Conservation (phyloP, 2,113 vertebrate species). For the Pseudolaguvia tuberculata region DNA sequence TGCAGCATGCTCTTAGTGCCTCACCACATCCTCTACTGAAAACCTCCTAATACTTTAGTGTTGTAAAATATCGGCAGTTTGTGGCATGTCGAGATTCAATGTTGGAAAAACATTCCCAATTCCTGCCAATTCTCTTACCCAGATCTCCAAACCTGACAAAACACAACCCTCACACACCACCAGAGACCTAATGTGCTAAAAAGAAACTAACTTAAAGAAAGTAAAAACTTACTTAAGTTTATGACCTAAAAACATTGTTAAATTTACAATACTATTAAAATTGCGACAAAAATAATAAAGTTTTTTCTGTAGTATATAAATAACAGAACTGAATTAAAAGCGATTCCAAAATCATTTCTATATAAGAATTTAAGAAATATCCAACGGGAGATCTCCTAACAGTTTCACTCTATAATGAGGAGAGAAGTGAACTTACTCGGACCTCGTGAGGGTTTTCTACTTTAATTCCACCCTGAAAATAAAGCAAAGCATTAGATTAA, state of each 20-base stretch:
- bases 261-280: no score
- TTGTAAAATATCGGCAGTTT: background rate
- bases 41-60: background rate
- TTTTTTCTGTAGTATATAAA: no score
- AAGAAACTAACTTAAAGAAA: no score
- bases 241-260: no score
- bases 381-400: background rate
- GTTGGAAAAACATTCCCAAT: background rate
- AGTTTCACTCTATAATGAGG: background rate
- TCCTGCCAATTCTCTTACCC: background rate
- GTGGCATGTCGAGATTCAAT: background rate
- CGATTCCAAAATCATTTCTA: no score
- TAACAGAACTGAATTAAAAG: no score
- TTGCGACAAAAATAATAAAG: no score
- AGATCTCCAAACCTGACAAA: background rate
- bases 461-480: constrained; percentile 79
- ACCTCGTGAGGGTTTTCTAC: constrained; percentile 82
- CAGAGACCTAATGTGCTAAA: background rate
- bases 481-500: background rate
- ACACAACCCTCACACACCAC: background rate
- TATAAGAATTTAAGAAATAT: no score
- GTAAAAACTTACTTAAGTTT: no score
- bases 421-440: constrained; percentile 72
- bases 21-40: background rate
- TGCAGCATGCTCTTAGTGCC: background rate